Conservation (phyloP, 2,797 vertebrate species). For the Vespertilio murinus region DNA sequence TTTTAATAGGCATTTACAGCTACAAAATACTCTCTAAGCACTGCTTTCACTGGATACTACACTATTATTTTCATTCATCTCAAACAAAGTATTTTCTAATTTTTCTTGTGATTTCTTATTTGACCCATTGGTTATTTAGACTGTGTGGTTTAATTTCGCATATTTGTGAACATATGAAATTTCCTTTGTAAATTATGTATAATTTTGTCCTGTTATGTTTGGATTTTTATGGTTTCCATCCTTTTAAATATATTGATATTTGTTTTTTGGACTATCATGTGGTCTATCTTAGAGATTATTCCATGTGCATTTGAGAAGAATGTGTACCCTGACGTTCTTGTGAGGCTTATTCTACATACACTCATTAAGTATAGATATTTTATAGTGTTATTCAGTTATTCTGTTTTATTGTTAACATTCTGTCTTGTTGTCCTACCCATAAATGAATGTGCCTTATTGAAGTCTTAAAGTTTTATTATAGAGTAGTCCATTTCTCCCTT, state of each 20-base stretch:
- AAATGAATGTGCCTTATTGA: neutral
- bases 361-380: neutral
- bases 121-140: conserved; percentile 4
- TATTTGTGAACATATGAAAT: neutral
- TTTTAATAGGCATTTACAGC: neutral
- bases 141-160: neutral
- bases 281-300: neutral
- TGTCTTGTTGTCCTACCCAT: neutral
- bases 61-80: neutral
- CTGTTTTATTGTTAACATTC: neutral
- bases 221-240: neutral
- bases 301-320: neutral
- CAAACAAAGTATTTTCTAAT: neutral
- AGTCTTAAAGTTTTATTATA: neutral
- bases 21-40: neutral
- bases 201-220: neutral
- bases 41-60: neutral
- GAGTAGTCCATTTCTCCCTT: neutral
- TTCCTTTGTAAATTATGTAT: neutral
- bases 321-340: neutral
- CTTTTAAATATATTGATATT: neutral
- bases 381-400: neutral
- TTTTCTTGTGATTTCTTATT: neutral
- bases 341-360: neutral
- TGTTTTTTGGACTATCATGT: neutral